Evolutionary conservation across 2,113 vertebrate genomes (phyloP).

Genomic region (Catharus minimus): DNA sequence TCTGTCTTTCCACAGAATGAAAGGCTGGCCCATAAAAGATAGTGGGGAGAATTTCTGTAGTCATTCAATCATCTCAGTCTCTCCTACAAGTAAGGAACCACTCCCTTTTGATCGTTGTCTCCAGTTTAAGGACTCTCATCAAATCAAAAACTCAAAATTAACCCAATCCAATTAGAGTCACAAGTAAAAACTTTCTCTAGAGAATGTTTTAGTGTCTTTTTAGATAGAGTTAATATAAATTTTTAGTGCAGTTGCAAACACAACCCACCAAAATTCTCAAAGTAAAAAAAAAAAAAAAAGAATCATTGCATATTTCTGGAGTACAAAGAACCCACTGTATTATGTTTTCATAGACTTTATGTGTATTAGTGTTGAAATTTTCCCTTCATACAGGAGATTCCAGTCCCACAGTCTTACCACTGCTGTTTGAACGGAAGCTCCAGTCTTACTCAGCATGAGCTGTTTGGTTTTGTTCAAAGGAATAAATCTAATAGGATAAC

Average conservation of each 20-base stretch:
- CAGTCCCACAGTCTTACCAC: conserved; percentile 49
- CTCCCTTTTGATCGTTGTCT: not conserved
- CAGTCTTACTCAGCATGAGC: conserved; percentile 6
- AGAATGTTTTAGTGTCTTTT: not conserved
- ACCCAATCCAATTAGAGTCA: not conserved
- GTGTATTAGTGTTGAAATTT: conserved; percentile 14
- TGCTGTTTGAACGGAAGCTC: conserved; percentile 21
- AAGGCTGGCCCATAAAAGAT: not conserved
- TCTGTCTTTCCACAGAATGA: not conserved
- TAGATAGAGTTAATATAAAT: not conserved
- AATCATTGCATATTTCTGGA: not conserved
- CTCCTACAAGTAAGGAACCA: not conserved
- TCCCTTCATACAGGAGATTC: conserved; percentile 49
- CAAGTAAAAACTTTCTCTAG: not conserved
- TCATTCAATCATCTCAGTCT: not conserved
- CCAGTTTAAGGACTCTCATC: not conserved
- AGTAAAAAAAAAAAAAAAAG: not conserved
- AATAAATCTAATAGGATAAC: not conserved
- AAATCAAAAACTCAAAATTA: not conserved
- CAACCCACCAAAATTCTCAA: not conserved
- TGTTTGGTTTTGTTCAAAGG: not conserved
- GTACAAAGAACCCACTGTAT: conserved; percentile 46
- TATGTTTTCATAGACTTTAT: conserved; percentile 34
- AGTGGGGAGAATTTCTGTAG: not conserved
- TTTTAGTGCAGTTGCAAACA: not conserved